Evolutionary conservation across 2,888 invertebrate species (phyloP), one percentile per base, ranked within the genome.

Genomic region (Anoplius nigerrimus): DNA sequence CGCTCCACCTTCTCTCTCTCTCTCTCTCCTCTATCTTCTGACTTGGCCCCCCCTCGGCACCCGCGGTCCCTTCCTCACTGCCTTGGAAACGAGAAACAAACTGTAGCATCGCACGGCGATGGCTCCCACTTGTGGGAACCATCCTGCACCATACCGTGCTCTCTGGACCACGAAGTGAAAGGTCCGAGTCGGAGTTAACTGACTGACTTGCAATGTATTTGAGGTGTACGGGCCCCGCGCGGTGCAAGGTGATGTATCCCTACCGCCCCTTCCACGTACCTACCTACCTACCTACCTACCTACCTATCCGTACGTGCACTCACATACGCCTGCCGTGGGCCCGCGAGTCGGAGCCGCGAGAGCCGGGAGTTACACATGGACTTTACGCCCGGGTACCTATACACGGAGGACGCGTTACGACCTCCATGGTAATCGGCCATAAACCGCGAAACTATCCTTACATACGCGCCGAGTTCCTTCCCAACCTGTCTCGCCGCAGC

Each of bases 121-220:
- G 79, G 81, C 82, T 80, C 76, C 82, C 84, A 84, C 84, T 86
- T 87, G 87, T 87, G 87, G 85, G 87, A 87, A 87, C 85, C 84
- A 82, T 84, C 85, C 84, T 78, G 75, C 80, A 81, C 82, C 84
- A 83, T 84, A 81, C 82, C 84, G 85, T 86, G 86, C 80, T 87
- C 86, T 84, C 84, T 87, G 87, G 87, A 87, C 88, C 87, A 87
- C 87, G 86, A 88, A 88, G 88, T 88, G 88, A 88, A 88, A 88
- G 88, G 88, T 87, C 81, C 80, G 78, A 75, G 77, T 81, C 74
- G 74, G 78, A 83, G 79, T 81, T 82, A 79, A 80, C 83, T 78
- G 82, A 81, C 82, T 84, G 82, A 78, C 80, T 78, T 75, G 80
- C 69, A 79, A 64, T 73, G 80, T 79, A 74, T 81, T 81, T 71